Conservation (phyloP, 1,140 invertebrate species). For the Calliphora vicina region DNA sequence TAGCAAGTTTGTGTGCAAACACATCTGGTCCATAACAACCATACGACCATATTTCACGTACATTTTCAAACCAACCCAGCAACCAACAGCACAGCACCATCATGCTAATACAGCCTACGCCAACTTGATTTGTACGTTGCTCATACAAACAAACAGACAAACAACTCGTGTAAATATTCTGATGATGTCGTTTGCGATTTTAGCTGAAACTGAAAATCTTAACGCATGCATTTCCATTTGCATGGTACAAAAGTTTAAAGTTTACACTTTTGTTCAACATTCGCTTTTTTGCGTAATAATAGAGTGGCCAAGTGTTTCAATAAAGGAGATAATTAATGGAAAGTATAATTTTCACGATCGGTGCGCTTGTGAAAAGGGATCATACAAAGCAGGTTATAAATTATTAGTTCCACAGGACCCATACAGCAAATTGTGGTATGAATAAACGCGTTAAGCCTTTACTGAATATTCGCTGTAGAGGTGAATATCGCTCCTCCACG, state of each 20-base stretch:
- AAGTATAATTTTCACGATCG: too few relatives aligned
- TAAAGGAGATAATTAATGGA: too few relatives aligned
- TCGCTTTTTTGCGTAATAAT: neutral
- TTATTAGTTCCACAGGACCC: too few relatives aligned
- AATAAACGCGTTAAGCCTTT: too few relatives aligned
- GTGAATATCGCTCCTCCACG: too few relatives aligned
- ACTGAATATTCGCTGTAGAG: too few relatives aligned
- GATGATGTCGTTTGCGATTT: slow-evolving; percentile 16
- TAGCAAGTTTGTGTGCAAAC: slow-evolving; percentile 12
- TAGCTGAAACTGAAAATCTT: neutral
- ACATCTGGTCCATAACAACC: slow-evolving; percentile 27
- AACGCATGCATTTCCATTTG: slow-evolving; percentile 8
- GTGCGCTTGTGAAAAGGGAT: too few relatives aligned
- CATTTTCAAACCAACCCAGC: neutral
- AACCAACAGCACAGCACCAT: neutral
- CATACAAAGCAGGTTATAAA: too few relatives aligned
- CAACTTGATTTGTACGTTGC: neutral
- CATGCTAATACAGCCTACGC: slow-evolving; percentile 8
- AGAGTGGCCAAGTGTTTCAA: neutral
- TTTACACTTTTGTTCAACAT: neutral
- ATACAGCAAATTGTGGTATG: too few relatives aligned
- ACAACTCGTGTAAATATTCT: slow-evolving; percentile 13
- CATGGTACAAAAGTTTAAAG: slow-evolving; percentile 9
- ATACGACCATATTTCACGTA: neutral
- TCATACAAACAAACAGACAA: neutral